Percentiles rank a stretch among this genome's conserved stretches.
phyloP scores from a whole-genome alignment of 1,140 invertebrate species.

The Octopus bimaculoides region DNA sequence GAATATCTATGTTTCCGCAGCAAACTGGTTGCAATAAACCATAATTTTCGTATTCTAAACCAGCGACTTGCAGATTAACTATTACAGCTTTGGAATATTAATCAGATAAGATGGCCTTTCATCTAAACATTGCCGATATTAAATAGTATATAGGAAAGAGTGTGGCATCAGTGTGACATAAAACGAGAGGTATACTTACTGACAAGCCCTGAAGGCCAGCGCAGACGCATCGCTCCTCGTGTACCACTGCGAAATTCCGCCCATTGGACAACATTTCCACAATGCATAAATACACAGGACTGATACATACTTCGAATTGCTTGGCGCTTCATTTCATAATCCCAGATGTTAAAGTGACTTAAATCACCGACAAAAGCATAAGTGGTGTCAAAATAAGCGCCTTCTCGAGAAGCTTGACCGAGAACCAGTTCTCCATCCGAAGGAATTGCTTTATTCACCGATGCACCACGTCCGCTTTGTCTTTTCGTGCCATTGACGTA shows the following conservation, averaged over 20 bases:
- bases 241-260: conserved; percentile 55
- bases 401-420: conserved; percentile 42
- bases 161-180: no score
- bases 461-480: conserved; percentile 11
- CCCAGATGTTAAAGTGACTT: conserved; percentile 55
- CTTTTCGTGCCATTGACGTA: conserved; percentile 36
- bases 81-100: no score
- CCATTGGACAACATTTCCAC: conserved; percentile 57
- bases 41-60: no score
- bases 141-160: no score
- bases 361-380: conserved; percentile 49
- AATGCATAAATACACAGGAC: conserved; percentile 54
- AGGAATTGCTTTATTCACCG: conserved; percentile 26
- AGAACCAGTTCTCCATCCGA: conserved; percentile 50
- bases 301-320: conserved; percentile 31
- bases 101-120: no score
- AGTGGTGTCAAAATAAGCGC: conserved; percentile 31
- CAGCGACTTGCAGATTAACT: no score
- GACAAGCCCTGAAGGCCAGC: conserved; percentile 55
- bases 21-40: no score
- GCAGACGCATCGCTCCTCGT: conserved; percentile 51
- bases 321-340: conserved; percentile 31
- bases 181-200: conserved; percentile 32
- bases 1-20: no score
- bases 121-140: no score